A percentile compares a stretch with the other conserved stretches of the same genome.
Conservation (phyloP, 2,888 invertebrate species). For the Acanthosepion esculentum region DNA sequence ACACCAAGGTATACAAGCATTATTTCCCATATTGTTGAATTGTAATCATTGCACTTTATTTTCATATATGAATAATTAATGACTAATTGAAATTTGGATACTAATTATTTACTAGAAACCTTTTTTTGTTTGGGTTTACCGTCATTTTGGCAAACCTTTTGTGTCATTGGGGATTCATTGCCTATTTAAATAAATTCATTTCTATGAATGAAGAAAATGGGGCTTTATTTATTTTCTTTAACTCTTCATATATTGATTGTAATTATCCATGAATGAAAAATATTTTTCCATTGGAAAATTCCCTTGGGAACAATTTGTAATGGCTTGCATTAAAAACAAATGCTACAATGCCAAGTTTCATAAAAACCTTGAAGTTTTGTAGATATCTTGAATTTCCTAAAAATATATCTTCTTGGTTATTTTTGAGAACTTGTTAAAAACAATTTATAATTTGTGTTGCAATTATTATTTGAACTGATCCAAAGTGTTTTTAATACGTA, state of each 20-base stretch:
- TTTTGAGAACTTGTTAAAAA: too few species aligned
- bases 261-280: neutral
- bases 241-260: neutral
- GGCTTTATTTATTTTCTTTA: neutral
- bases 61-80: neutral
- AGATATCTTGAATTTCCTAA: neutral
- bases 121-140: too few species aligned
- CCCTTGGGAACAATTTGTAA: neutral
- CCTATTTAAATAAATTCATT: neutral
- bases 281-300: neutral
- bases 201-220: neutral
- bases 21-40: slow-evolving; percentile 6
- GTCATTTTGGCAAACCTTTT: too few species aligned
- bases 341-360: slow-evolving; percentile 4
- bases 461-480: too few species aligned
- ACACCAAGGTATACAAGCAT: slow-evolving; percentile 3
- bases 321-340: slow-evolving; percentile 4
- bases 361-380: neutral
- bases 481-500: too few species aligned
- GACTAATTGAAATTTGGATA: neutral
- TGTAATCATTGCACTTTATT: neutral
- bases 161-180: neutral
- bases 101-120: too few species aligned
- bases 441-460: too few species aligned
- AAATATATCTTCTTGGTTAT: neutral